Evolutionary conservation across 2,113 vertebrate genomes (phyloP), one percentile per base, ranked within the genome.

Genomic region (Centropristis striata): DNA sequence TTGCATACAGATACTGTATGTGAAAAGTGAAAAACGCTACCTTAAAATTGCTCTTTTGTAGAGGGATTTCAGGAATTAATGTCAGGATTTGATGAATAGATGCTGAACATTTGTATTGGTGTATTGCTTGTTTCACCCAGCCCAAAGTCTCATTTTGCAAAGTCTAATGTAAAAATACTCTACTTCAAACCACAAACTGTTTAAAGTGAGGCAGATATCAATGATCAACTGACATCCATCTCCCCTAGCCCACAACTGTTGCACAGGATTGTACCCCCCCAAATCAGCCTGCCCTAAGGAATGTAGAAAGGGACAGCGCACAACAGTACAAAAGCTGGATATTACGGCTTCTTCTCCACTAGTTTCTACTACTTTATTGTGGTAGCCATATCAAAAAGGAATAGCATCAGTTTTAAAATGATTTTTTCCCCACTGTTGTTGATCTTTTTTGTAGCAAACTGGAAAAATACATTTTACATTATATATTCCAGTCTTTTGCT

Each of bases 281-380:
- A 75, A 64, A 50, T 6, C 39, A 84, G 32, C 32, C 50, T 25
- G 4, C 32, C 16, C 39, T 32, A 13, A 51, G 27, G 15, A 80
- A 53, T 14, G 27, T 7, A 63, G 6, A 68, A 71, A 78, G 86
- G 70, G 71, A 85, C 80, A 71, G 85, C 25, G 69, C 61, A 88
- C 27, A 15, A 63, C 50, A 53, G 64, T 74, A 85, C 8, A 41
- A 69, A 58, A 65, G 71, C 27, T 86, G 66, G 60, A 57, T 44
- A 16, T 58, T 4, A 46, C 36, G 41, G 4, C 13, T 42, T 15
- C 21, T 42, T 28, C 21, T 61, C 0, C 13, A 57, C n/a, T n/a
- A n/a, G n/a, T n/a, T n/a, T n/a, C n/a, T n/a, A n/a, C n/a, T n/a
- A n/a, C n/a, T 50, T 32, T 18, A 58, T 58, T 57, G 37, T 36